Percentiles rank a stretch among this genome's conserved stretches.
phyloP scores from a whole-genome alignment of 2,888 invertebrate genomes.

The Synanthedon tipuliformis region DNA sequence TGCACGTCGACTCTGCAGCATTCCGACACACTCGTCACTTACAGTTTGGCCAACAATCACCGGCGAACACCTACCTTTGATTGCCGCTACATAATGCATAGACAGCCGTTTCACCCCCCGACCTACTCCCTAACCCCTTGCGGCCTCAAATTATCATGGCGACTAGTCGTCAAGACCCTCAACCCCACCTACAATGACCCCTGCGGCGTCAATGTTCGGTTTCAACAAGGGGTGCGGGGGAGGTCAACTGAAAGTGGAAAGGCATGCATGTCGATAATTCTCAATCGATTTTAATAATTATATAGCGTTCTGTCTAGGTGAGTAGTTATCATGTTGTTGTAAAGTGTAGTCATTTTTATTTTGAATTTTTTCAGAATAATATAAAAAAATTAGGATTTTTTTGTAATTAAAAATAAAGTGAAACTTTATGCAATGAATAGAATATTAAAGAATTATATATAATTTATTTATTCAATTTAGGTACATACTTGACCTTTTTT shows the following conservation, averaged over 20 bases:
- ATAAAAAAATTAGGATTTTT: no score
- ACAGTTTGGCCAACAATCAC: conserved; percentile 38
- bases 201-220: not conserved
- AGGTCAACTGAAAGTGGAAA: conserved; percentile 20
- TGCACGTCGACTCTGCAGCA: not conserved
- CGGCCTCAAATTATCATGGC: conserved; percentile 36
- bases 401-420: no score
- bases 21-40: conserved; percentile 19
- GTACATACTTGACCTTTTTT: no score
- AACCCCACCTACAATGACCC: not conserved
- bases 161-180: conserved; percentile 23
- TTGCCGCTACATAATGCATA: conserved; percentile 66
- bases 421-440: no score
- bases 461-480: no score
- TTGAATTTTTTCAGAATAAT: no score
- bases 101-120: conserved; percentile 20
- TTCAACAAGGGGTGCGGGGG: not conserved
- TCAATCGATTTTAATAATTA: conserved; percentile 57
- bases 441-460: no score
- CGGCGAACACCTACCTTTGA: conserved; percentile 56
- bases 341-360: no score
- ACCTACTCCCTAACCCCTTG: conserved; percentile 6
- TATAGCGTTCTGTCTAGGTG: conserved; percentile 18
- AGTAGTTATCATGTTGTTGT: not conserved
- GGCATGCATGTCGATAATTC: conserved; percentile 39